Percentiles rank a stretch among this genome's conserved stretches.
These are phyloP conservation scores for Nomada fucata DNA, from an alignment of 2,888 invertebrate genomes.

Conservation along the genomic window DNA sequence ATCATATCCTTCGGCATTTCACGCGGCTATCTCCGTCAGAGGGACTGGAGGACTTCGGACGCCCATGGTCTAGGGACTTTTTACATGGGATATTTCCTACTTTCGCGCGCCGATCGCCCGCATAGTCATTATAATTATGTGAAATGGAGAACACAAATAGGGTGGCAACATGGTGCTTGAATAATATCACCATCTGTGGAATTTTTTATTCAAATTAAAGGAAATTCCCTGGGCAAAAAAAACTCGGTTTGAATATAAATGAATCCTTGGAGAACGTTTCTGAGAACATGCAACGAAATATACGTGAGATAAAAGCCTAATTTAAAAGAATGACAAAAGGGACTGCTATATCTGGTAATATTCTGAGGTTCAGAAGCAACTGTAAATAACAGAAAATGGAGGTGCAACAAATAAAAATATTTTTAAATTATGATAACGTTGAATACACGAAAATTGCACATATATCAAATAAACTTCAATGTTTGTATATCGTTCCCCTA, in stretches of 20 bases:
- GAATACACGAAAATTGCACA: not conserved
- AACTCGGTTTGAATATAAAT: not conserved
- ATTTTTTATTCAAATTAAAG: slow-evolving; percentile 2
- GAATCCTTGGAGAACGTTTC: not conserved
- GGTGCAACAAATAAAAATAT: too few relatives aligned
- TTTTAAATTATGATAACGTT: not conserved
- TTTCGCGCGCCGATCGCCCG: too few relatives aligned
- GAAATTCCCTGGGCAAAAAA: not conserved
- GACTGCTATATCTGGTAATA: too few relatives aligned
- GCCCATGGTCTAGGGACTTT: not conserved
- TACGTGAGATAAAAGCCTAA: slow-evolving; percentile 1
- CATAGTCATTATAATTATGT: not conserved
- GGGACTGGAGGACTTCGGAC: too few relatives aligned
- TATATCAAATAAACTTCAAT: too few relatives aligned
- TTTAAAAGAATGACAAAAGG: not conserved
- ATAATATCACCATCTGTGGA: not conserved
- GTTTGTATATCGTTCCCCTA: too few relatives aligned
- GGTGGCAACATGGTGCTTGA: not conserved
- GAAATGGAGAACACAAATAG: not conserved
- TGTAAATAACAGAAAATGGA: too few relatives aligned
- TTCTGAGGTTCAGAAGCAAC: too few relatives aligned
- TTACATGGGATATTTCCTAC: not conserved
- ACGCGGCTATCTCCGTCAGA: not conserved
- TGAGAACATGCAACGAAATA: not conserved
- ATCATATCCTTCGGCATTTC: slow-evolving; percentile 26